phyloP scores from a whole-genome alignment of 2,113 vertebrate species.

The Malurus alboscapulatus region DNA sequence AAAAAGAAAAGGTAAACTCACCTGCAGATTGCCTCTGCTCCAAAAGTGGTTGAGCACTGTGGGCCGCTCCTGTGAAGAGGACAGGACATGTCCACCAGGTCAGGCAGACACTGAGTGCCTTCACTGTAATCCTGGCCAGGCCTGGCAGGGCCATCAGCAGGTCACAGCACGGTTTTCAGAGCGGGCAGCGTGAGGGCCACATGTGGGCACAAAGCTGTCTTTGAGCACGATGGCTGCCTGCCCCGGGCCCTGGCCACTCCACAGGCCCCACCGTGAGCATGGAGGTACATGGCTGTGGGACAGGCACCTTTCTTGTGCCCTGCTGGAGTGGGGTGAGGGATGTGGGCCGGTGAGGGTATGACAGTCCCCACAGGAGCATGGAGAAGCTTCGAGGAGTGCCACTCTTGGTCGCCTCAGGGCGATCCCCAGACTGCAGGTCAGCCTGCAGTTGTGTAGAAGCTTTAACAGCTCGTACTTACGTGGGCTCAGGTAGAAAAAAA shows the following conservation, averaged over 20 bases:
- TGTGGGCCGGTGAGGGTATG: rapidly evolving
- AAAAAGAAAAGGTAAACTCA: neutral
- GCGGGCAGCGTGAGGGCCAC: rapidly evolving
- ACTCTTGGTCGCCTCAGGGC: rapidly evolving
- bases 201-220: rapidly evolving
- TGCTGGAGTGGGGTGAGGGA: rapidly evolving
- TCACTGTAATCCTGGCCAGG: rapidly evolving
- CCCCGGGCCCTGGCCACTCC: rapidly evolving
- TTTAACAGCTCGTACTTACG: neutral
- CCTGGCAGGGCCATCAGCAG: rapidly evolving
- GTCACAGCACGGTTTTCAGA: rapidly evolving
- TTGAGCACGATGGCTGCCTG: rapidly evolving
- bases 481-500: neutral
- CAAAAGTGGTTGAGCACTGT: too few relatives aligned
- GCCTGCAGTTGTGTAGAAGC: rapidly evolving
- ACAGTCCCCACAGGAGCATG: rapidly evolving
- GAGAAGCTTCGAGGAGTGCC: rapidly evolving
- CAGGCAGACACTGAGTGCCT: neutral
- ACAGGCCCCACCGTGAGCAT: rapidly evolving
- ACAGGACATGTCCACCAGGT: rapidly evolving
- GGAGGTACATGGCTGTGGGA: rapidly evolving
- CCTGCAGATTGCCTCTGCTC: neutral
- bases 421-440: rapidly evolving
- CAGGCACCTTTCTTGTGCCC: too few relatives aligned
- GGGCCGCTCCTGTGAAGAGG: rapidly evolving